Evolutionary conservation across 2,113 vertebrate genomes (phyloP).

Genomic region (Semnopithecus entellus): DNA sequence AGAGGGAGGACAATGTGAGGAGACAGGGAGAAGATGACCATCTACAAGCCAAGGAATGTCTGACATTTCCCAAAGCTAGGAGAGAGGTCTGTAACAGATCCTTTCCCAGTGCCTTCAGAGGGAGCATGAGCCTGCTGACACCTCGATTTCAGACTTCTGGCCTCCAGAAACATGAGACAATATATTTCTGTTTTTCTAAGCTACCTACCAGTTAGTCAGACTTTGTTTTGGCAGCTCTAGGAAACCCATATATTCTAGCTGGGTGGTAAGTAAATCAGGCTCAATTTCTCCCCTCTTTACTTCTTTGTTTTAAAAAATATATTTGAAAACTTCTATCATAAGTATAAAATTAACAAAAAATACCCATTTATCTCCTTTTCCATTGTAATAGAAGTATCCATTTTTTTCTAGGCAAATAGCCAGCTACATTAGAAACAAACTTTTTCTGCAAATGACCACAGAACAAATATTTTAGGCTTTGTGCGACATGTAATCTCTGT

Average conservation of each 20-base stretch:
- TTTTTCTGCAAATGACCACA: background rate
- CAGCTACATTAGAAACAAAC: background rate
- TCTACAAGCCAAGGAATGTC: background rate
- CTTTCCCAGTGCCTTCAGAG: background rate
- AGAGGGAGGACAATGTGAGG: background rate
- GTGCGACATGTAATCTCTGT: background rate
- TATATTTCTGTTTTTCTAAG: background rate
- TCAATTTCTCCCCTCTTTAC: background rate
- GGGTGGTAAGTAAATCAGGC: background rate
- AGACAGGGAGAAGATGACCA: background rate
- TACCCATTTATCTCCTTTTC: background rate
- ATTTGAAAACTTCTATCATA: background rate
- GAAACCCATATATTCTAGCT: background rate
- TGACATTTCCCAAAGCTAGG: background rate
- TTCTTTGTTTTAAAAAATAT: background rate
- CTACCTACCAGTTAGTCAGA: background rate
- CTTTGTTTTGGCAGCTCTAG: background rate
- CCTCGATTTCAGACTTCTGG: background rate
- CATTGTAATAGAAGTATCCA: background rate
- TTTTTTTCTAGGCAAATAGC: background rate
- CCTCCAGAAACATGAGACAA: background rate
- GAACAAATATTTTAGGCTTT: background rate
- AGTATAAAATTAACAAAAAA: background rate
- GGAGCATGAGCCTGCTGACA: background rate
- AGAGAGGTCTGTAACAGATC: background rate